A percentile compares a stretch with the other conserved stretches of the same genome.
These are phyloP conservation scores for Metaphire vulgaris DNA, from an alignment of 1,140 invertebrate species.

Conservation along the genomic window DNA sequence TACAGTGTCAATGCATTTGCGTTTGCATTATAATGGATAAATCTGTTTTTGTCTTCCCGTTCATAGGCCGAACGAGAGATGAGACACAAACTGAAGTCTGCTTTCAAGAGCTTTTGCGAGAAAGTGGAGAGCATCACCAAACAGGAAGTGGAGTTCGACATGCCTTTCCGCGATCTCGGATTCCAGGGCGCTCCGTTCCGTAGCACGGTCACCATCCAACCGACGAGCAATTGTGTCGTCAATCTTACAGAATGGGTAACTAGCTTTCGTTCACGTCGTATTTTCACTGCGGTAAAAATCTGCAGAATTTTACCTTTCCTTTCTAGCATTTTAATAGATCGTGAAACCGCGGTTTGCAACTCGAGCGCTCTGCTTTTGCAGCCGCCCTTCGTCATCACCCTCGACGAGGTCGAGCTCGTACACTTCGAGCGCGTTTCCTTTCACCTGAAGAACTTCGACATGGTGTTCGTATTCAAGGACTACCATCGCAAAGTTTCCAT, in stretches of 20 bases:
- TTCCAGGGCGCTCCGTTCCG: slow-evolving; percentile 96
- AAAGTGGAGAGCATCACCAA: slow-evolving; percentile 95
- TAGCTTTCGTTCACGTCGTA: slow-evolving; percentile 21
- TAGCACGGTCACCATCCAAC: slow-evolving; percentile 90
- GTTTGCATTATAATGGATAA: no score
- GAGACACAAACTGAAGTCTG: slow-evolving; percentile 89
- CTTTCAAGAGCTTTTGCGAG: slow-evolving; percentile 97
- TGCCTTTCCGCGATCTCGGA: slow-evolving; percentile 92
- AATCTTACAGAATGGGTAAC: slow-evolving; percentile 92
- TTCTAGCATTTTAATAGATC: no score
- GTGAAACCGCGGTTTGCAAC: no score
- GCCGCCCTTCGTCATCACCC: slow-evolving; percentile 94
- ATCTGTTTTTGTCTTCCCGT: slow-evolving; percentile 19
- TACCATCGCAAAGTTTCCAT: slow-evolving; percentile 87
- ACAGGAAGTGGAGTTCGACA: slow-evolving; percentile 95
- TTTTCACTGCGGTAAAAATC: background rate
- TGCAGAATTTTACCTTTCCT: no score
- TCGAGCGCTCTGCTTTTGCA: no score
- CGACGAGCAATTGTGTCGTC: slow-evolving; percentile 91
- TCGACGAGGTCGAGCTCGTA: slow-evolving; percentile 95
- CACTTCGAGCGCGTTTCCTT: slow-evolving; percentile 99
- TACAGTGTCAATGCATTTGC: no score
- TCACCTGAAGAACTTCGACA: slow-evolving; percentile 98
- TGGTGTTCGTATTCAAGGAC: slow-evolving; percentile 99
- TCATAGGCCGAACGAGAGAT: slow-evolving; percentile 91